These are phyloP conservation scores for Ophion obscuratus DNA, from an alignment of 2,888 invertebrate genomes.

Conservation along the genomic window DNA sequence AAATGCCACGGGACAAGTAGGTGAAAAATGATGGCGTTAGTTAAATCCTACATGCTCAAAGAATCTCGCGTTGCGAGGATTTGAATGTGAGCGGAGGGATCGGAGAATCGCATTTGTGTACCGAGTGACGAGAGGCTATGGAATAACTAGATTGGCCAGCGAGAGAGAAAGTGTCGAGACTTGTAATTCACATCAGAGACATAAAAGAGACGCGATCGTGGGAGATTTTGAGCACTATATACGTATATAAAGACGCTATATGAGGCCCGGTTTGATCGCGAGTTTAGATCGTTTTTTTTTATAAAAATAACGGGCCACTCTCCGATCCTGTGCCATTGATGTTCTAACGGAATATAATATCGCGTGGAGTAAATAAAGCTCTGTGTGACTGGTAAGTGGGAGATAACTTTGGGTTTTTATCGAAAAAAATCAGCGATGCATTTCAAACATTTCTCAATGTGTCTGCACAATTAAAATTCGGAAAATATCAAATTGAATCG, in stretches of 20 bases:
- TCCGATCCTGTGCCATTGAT: neutral
- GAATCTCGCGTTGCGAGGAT: neutral
- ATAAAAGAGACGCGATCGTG: constrained; percentile 69
- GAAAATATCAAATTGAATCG: no score
- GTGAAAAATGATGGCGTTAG: no score
- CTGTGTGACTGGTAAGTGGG: constrained; percentile 2
- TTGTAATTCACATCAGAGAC: constrained; percentile 32
- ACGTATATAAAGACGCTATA: constrained; percentile 33
- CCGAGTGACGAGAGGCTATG: constrained; percentile 4
- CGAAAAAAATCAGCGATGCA: no score
- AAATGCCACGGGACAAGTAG: no score
- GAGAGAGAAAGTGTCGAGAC: constrained; percentile 57
- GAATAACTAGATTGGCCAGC: constrained; percentile 21
- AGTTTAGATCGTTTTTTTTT: constrained; percentile 40
- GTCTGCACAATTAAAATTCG: no score
- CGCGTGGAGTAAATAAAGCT: constrained; percentile 60
- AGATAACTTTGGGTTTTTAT: no score
- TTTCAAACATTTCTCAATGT: no score
- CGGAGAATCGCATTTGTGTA: neutral
- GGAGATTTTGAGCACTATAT: constrained; percentile 67
- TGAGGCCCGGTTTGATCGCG: constrained; percentile 27
- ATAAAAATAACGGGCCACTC: constrained; percentile 41
- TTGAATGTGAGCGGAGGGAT: neutral
- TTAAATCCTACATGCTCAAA: no score
- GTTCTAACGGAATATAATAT: constrained; percentile 73